Percentiles rank a stretch among this genome's conserved stretches.
Conservation (phyloP, 1,140 invertebrate species). For the Drosophila prosaltans region DNA sequence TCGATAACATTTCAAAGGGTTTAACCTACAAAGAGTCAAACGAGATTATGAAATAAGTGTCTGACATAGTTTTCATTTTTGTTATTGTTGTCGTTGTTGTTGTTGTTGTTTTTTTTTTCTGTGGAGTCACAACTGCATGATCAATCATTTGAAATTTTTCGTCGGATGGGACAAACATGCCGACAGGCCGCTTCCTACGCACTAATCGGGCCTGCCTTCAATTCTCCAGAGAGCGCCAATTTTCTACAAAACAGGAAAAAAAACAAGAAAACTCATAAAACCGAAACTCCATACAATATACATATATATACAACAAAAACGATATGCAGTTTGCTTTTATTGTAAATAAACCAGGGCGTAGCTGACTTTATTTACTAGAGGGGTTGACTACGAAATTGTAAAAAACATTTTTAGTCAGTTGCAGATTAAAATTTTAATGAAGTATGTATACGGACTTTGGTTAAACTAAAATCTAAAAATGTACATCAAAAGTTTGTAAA, state of each 20-base stretch:
- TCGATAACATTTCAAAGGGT: conserved; percentile 29
- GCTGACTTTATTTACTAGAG: conserved; percentile 10
- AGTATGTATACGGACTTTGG: too few relatives aligned
- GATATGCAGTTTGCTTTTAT: conserved; percentile 24
- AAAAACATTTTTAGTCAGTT: too few relatives aligned
- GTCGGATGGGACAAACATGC: conserved; percentile 75
- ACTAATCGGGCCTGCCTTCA: conserved; percentile 31
- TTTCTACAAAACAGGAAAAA: conserved; percentile 39
- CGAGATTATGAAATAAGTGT: conserved; percentile 72
- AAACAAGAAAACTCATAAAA: not conserved
- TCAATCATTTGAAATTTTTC: conserved; percentile 71
- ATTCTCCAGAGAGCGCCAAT: conserved; percentile 64
- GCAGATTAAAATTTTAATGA: too few relatives aligned
- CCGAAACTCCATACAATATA: not conserved
- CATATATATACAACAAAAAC: not conserved
- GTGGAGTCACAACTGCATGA: conserved; percentile 80
- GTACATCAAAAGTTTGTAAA: too few relatives aligned
- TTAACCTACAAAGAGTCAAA: conserved; percentile 66
- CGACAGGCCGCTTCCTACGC: conserved; percentile 74
- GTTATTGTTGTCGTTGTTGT: conserved; percentile 2
- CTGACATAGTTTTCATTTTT: conserved; percentile 70
- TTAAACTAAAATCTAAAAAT: too few relatives aligned
- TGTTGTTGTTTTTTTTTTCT: conserved; percentile 21
- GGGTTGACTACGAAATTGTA: not conserved
- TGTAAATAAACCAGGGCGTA: conserved; percentile 35